A percentile compares a stretch with the other conserved stretches of the same genome.
Evolutionary conservation across 2,888 invertebrate genomes (phyloP).

Genomic region (Ypsolopha sequella): DNA sequence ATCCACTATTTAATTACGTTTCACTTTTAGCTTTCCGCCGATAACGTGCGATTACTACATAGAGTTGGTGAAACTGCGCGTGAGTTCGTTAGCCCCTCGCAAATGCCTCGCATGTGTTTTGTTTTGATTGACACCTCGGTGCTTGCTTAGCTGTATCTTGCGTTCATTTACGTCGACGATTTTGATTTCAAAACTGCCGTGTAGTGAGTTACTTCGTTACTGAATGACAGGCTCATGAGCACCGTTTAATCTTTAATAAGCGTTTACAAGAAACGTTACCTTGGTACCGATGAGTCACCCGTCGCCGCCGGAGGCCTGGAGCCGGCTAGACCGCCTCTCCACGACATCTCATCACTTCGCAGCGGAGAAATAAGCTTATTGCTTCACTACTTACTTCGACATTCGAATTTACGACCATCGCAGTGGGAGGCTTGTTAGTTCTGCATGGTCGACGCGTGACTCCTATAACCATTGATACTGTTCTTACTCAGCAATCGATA

Average conservation of each 20-base stretch:
- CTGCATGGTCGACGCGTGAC: neutral
- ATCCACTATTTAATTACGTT: conserved; percentile 8
- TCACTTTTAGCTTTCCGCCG: conserved; percentile 15
- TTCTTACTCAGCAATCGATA: neutral
- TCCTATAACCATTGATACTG: neutral
- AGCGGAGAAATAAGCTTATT: conserved; percentile 4
- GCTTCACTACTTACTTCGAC: conserved; percentile 13
- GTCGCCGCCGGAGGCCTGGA: conserved; percentile 24
- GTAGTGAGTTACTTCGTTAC: too few species aligned
- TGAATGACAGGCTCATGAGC: too few species aligned
- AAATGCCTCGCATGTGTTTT: too few species aligned
- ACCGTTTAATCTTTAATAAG: conserved; percentile 1
- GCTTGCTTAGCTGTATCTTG: too few species aligned
- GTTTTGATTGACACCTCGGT: too few species aligned
- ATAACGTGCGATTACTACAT: conserved; percentile 5
- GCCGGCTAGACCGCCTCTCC: conserved; percentile 34
- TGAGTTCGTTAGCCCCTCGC: neutral
- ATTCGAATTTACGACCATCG: conserved; percentile 28
- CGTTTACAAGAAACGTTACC: conserved; percentile 12
- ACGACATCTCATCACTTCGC: neutral
- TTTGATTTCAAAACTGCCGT: too few species aligned
- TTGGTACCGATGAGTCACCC: conserved; percentile 44
- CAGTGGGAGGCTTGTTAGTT: conserved; percentile 29
- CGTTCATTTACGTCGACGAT: too few species aligned
- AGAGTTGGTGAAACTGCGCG: conserved; percentile 2